Evolutionary conservation across 2,113 vertebrate species (phyloP), one percentile per base, ranked within the genome.

Genomic region (Tachysurus vachellii): DNA sequence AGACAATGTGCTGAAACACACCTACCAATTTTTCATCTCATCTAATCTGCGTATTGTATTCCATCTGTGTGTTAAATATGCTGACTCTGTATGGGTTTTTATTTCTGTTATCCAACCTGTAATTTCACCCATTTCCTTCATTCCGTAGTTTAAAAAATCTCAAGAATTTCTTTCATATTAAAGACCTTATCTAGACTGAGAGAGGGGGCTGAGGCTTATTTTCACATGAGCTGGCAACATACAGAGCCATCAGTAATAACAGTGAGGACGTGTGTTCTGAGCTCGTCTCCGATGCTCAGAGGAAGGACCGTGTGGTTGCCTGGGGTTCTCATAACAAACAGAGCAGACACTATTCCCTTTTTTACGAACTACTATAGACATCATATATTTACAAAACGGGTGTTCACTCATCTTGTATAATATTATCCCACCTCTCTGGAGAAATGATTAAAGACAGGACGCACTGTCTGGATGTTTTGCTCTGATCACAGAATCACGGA

Each of bases 181-280:
- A 64, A 88, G 64, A 85, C 73, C 86, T 56, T 66, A 77, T 54
- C 36, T 68, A n/a, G 75, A 81, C 47, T 73, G 64, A 84, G 31
- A 62, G 42, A 83, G 54, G 21, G 64, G 85, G 62, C 44, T 56
- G 50, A 31, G 84, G 81, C 47, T 88, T 88, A 84, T 90, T 88
- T 90, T 88, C 86, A 64, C 84, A 57, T 76, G 73, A 86, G 80
- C 81, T 81, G 84, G 86, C 80, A 86, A 86, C 68, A 68, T 80
- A 83, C 79, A n/a, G 54, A 59, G 66, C 70, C 59, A 14, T 73
- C 80, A 75, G 84, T 86, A 88, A 89, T 87, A 88, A 89, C 80
- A 83, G 88, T 75, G 62, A 70, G 64, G 61, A 88, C 70, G 86
- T 85, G 73, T 88, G 79, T 85, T 44, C 84, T 71, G 85, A 88